A percentile compares a stretch with the other conserved stretches of the same genome.
Conservation (phyloP, 2,888 invertebrate species). For the Pherbina coryleti region DNA sequence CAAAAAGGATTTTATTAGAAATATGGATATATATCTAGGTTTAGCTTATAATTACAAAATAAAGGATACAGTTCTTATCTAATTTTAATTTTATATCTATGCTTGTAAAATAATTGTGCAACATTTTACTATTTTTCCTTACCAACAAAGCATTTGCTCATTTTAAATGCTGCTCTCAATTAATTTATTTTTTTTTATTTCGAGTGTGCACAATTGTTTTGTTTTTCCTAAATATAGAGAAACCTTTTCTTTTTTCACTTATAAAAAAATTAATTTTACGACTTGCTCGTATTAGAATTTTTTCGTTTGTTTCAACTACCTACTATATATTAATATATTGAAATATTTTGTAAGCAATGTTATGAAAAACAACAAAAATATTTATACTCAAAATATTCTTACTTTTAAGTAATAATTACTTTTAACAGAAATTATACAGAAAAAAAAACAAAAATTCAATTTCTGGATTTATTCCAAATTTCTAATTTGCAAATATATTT, state of each 20-base stretch:
- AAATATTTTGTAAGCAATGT: background rate
- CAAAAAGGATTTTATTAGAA: background rate
- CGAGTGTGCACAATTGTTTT: slow-evolving; percentile 44
- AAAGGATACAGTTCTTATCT: background rate
- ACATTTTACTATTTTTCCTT: slow-evolving; percentile 49
- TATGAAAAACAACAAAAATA: background rate
- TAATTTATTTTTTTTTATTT: background rate
- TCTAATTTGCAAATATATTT: slow-evolving; percentile 65
- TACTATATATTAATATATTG: slow-evolving; percentile 8
- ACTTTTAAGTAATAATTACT: slow-evolving; percentile 50
- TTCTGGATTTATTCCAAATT: slow-evolving; percentile 59
- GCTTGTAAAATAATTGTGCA: slow-evolving; percentile 45
- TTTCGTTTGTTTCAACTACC: slow-evolving; percentile 30
- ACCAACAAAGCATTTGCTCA: slow-evolving; percentile 57
- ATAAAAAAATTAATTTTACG: background rate
- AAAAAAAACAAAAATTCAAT: slow-evolving; percentile 14
- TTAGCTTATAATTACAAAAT: background rate
- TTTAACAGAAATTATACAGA: slow-evolving; percentile 34
- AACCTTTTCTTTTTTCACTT: background rate
- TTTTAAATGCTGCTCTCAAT: slow-evolving; percentile 55
- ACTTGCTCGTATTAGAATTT: slow-evolving; percentile 21
- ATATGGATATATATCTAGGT: background rate
- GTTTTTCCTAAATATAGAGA: background rate
- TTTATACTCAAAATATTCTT: slow-evolving; percentile 32
- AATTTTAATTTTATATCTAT: background rate